Evolutionary conservation across 2,888 invertebrate genomes (phyloP).

Genomic region (Helicoverpa assulta): DNA sequence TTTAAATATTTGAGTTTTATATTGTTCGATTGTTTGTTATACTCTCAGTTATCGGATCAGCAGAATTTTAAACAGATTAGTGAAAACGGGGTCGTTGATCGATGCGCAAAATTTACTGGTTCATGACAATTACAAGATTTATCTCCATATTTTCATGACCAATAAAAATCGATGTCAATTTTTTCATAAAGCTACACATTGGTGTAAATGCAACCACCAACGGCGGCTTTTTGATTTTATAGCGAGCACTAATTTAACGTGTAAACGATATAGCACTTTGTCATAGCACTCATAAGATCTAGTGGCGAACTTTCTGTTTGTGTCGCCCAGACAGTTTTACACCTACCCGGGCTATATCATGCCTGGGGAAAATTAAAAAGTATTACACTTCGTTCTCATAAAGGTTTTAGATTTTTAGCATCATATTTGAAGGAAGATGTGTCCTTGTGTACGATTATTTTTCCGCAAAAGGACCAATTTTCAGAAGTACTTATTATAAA

Average conservation of each 20-base stretch:
- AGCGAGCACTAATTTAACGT: slow-evolving; percentile 78
- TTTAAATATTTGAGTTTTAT: slow-evolving; percentile 59
- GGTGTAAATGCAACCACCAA: slow-evolving; percentile 62
- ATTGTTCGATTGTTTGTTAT: slow-evolving; percentile 33
- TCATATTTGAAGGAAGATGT: neutral
- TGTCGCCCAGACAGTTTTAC: slow-evolving; percentile 15
- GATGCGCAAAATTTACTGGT: slow-evolving; percentile 9
- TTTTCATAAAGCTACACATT: slow-evolving; percentile 6
- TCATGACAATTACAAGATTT: neutral
- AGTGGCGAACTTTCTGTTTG: slow-evolving; percentile 59
- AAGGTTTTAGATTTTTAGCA: neutral
- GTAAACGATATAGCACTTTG: slow-evolving; percentile 75
- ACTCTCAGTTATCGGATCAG: slow-evolving; percentile 30
- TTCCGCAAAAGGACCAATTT: neutral
- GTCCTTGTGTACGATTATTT: neutral
- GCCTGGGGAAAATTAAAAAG: neutral
- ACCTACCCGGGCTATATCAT: slow-evolving; percentile 21
- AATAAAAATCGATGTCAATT: neutral
- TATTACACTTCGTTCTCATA: slow-evolving; percentile 4
- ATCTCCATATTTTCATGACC: too few species aligned
- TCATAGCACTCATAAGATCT: slow-evolving; percentile 69
- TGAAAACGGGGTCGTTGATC: slow-evolving; percentile 15
- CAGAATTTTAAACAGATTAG: slow-evolving; percentile 35
- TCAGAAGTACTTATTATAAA: too few species aligned
- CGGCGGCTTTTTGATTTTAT: slow-evolving; percentile 79